These are phyloP conservation scores for Lepidochitona cinerea DNA, from an alignment of 2,888 invertebrate species.

Conservation along the genomic window DNA sequence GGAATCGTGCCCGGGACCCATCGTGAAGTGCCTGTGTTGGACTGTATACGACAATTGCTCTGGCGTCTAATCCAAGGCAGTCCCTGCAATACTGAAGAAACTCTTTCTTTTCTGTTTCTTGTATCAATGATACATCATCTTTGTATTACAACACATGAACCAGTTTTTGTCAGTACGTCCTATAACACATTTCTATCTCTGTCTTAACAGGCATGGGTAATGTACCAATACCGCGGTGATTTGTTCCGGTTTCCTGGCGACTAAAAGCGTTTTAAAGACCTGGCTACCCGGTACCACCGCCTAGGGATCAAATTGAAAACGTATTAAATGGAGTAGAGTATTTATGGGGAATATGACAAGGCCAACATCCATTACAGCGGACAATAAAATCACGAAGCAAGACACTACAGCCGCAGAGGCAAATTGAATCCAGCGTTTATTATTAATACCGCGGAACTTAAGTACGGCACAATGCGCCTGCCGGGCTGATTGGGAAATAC, in stretches of 20 bases:
- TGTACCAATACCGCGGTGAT: no score
- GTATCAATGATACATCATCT: no score
- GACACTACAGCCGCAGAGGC: not conserved
- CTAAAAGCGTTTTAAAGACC: not conserved
- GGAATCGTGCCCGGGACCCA: no score
- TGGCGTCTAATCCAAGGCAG: no score
- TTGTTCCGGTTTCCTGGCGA: not conserved
- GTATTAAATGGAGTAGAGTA: not conserved
- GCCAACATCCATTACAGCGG: not conserved
- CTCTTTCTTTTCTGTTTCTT: no score
- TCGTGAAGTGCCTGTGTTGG: no score
- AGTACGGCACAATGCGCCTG: not conserved
- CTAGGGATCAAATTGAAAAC: not conserved
- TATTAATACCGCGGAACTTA: not conserved
- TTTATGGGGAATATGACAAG: conserved; percentile 1
- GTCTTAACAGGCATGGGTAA: no score
- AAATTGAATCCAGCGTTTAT: conserved; percentile 7
- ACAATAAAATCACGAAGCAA: not conserved
- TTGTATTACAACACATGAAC: no score
- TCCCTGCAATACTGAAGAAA: no score
- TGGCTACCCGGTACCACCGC: not conserved
- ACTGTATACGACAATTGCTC: no score
- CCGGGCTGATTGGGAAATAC: not conserved
- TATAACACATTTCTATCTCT: no score
- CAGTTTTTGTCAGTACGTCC: no score